phyloP scores from a whole-genome alignment of 1,140 invertebrate species.

The Chironomus tepperi region DNA sequence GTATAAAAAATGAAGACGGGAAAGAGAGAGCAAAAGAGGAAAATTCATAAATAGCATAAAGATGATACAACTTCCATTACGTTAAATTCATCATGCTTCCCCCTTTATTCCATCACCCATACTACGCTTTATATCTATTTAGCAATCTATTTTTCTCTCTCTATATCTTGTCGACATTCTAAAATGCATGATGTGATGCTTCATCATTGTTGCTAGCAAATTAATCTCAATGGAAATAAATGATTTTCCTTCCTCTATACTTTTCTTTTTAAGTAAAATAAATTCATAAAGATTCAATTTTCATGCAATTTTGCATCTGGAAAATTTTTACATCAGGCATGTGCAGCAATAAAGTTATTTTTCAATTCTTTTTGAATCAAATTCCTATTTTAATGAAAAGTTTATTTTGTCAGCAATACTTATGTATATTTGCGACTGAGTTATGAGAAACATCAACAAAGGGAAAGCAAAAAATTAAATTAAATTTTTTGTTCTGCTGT shows the following conservation, averaged over 20 bases:
- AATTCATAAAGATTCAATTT: conserved; percentile 9
- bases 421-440: too few relatives aligned
- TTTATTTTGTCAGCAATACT: background rate
- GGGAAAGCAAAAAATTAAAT: background rate
- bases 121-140: background rate
- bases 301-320: conserved; percentile 7
- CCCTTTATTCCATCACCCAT: background rate
- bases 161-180: too few relatives aligned
- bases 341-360: background rate
- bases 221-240: conserved; percentile 9
- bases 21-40: background rate
- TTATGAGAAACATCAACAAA: too few relatives aligned
- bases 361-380: background rate
- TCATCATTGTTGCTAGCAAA: conserved; percentile 6
- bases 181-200: background rate
- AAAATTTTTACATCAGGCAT: background rate
- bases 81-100: background rate
- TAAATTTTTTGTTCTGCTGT: too few relatives aligned
- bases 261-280: background rate
- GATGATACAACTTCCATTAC: background rate
- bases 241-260: background rate
- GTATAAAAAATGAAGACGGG: too few relatives aligned
- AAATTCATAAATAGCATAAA: background rate
- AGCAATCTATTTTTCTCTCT: too few relatives aligned
- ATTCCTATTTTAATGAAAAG: background rate